Conservation (phyloP, 2,888 invertebrate genomes). For the Nesidiocoris tenuis region DNA sequence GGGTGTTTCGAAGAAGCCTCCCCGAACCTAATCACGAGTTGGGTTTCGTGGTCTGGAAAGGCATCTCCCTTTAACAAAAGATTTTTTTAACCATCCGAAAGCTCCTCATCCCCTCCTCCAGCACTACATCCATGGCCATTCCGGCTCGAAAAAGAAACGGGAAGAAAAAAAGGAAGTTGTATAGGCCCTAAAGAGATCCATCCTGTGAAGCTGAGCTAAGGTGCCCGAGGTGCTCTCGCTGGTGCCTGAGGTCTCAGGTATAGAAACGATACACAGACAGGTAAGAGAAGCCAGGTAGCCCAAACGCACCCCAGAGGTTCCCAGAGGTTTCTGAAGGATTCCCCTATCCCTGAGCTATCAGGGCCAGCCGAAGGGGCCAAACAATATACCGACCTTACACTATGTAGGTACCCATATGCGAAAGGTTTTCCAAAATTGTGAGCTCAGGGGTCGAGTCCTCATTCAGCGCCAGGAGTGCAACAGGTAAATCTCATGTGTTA, state of each 20-base stretch:
- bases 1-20: conserved; percentile 22
- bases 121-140: neutral
- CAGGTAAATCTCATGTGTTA: neutral
- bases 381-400: neutral
- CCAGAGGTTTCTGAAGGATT: neutral
- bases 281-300: neutral
- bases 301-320: neutral
- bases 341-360: neutral
- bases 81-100: conserved; percentile 18
- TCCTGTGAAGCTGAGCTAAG: neutral
- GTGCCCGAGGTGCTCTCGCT: neutral
- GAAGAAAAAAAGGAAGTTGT: neutral
- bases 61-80: conserved; percentile 41
- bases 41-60: conserved; percentile 43
- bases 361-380: neutral
- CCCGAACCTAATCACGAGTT: conserved; percentile 38
- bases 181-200: neutral
- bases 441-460: neutral
- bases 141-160: neutral
- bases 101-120: neutral
- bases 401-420: neutral
- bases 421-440: neutral
- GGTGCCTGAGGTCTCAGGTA: neutral
- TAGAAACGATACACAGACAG: neutral
- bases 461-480: neutral